Conservation (phyloP, 2,797 vertebrate species). For the Ptychobarbus kaznakovi region DNA sequence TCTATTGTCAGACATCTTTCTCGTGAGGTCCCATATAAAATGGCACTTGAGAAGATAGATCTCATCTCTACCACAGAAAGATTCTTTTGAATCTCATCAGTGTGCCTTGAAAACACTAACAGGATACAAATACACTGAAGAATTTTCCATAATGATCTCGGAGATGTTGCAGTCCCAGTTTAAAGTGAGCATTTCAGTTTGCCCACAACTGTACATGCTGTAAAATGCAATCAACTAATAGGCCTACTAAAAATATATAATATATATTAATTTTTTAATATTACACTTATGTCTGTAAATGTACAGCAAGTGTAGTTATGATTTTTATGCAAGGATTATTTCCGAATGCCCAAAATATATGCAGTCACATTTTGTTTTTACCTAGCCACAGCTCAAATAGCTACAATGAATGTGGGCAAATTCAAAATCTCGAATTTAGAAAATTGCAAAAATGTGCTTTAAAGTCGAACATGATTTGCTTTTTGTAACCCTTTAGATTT, state of each 20-base stretch:
- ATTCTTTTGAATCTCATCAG: conserved; percentile 12
- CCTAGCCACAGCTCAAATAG: background rate
- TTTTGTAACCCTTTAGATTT: background rate
- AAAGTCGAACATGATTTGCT: background rate
- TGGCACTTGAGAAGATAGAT: conserved; percentile 11
- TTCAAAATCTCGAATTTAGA: background rate
- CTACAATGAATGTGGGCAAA: background rate
- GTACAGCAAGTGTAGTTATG: background rate
- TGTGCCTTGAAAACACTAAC: conserved; percentile 13
- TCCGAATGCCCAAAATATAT: background rate
- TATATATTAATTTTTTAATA: too few species aligned
- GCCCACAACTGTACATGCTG: background rate
- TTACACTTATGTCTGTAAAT: background rate
- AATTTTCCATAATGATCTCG: background rate
- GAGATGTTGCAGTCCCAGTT: background rate
- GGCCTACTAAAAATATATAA: too few species aligned
- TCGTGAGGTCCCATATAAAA: background rate
- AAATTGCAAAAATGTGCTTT: background rate
- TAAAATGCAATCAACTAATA: background rate
- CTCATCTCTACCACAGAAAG: conserved; percentile 9
- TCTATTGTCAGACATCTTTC: background rate
- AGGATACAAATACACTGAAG: background rate
- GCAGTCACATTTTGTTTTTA: background rate
- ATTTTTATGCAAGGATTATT: background rate
- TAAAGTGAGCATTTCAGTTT: background rate